Base-by-base conservation (phyloP, 2,797 vertebrate genomes). In the Scolopax bukidnonensis region DNA sequence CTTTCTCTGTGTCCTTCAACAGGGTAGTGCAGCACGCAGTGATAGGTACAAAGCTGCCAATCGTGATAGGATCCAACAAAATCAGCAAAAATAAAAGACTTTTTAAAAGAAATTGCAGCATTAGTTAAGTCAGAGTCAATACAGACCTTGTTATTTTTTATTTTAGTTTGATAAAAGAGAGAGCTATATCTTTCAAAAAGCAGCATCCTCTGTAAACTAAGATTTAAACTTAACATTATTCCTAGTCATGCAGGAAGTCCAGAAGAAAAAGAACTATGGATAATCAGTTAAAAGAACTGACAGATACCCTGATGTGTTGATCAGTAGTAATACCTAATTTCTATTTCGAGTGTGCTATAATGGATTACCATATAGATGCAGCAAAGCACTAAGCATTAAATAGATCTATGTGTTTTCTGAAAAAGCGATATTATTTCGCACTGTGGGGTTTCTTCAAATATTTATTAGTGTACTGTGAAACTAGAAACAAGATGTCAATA, bases 271-370 rank as follows among this genome's bases (percentile, higher is more conserved):
- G 93, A 89, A 95, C 95, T 98, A 90, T 96, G 96, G 95, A 97
- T 98, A 98, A 98, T 98, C 97, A 97, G 97, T 97, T 98, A 97
- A 97, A 97, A 96, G 97, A 98, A 96, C 84, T 96, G 96, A 95
- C 97, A 97, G 96, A 87, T 96, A 95, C 95, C 98, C 97, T 93
- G 97, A 96, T 97, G 97, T 97, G 97, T 96, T 96, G 97, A 97
- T 97, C 96, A 97, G 95, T 97, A 97, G 97, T 99, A 99, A 99
- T 99, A 98, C 99, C 98, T 98, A 97, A 99, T 99, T 98, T 98
- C 97, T 98, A 99, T 99, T 99, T 99, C 84, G 97, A 98, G 98
- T 98, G 98, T 98, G 98, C 96, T 97, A 50, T 98, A 98, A 98
- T 98, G 99, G 99, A 99, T 99, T 99, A 99, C 96, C 98, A 98